Percentiles rank a stretch among this genome's conserved stretches.
These are phyloP conservation scores for Linnaemya vulpina DNA, from an alignment of 2,888 invertebrate genomes.

Conservation along the genomic window DNA sequence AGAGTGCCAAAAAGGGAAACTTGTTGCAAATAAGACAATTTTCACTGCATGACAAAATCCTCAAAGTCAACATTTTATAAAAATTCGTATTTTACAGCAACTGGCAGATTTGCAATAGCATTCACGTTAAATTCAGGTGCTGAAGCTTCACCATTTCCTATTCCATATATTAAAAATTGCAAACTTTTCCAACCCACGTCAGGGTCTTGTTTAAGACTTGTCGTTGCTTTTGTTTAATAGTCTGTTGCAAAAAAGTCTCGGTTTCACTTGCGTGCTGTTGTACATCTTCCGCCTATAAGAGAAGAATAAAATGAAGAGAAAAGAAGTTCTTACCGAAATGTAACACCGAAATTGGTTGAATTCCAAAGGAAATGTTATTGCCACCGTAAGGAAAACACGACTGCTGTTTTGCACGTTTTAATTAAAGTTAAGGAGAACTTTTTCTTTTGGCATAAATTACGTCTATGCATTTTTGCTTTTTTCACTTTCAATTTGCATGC, in stretches of 20 bases:
- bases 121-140: neutral
- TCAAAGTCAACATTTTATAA: too few species aligned
- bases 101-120: too few species aligned
- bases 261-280: neutral
- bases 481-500: slow-evolving; percentile 20
- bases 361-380: neutral
- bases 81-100: too few species aligned
- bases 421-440: slow-evolving; percentile 54
- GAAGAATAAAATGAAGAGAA: neutral
- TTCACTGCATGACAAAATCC: too few species aligned
- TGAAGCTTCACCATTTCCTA: neutral
- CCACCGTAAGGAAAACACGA: slow-evolving; percentile 27
- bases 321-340: neutral
- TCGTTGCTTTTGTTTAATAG: neutral
- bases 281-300: neutral
- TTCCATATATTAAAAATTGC: neutral
- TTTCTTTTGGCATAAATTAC: neutral
- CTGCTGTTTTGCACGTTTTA: slow-evolving; percentile 63
- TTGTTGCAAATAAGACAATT: too few species aligned
- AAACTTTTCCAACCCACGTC: neutral
- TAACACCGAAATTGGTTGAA: neutral
- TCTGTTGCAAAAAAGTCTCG: neutral
- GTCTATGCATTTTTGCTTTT: neutral
- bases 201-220: neutral
- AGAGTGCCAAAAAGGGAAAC: too few species aligned